Percentiles rank a stretch among this genome's conserved stretches.
Evolutionary conservation across 2,113 vertebrate species (phyloP).

Genomic region (Microcebus ravelobensis): DNA sequence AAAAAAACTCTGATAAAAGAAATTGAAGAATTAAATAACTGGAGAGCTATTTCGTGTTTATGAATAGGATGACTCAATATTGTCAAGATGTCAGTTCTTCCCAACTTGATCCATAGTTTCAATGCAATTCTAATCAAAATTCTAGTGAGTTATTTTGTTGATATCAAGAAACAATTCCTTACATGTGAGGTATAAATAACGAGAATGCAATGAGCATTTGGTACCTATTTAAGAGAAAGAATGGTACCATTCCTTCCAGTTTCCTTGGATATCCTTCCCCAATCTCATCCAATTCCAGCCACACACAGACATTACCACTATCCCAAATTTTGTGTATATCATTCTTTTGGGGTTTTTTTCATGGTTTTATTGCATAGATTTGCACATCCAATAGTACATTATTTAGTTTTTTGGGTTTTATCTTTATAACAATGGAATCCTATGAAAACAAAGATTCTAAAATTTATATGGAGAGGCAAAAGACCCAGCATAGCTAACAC

Average conservation of each 20-base stretch:
- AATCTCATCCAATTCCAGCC: background rate
- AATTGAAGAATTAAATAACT: background rate
- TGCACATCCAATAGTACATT: background rate
- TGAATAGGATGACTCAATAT: background rate
- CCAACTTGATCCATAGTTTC: background rate
- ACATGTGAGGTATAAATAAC: background rate
- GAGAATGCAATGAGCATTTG: background rate
- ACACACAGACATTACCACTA: background rate
- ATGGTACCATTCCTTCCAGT: background rate
- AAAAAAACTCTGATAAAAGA: background rate
- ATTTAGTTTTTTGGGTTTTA: background rate
- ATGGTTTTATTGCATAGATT: background rate
- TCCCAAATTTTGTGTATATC: background rate
- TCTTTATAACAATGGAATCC: background rate
- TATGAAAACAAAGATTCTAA: background rate
- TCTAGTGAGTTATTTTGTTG: background rate
- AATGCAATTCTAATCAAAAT: background rate
- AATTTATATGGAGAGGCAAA: background rate
- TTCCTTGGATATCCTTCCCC: background rate
- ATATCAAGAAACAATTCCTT: background rate
- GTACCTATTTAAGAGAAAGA: background rate
- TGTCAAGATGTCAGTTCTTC: background rate
- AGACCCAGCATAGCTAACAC: background rate
- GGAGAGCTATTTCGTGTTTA: background rate
- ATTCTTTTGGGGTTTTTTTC: background rate